These are phyloP conservation scores for Melanotaenia duboulayi DNA, from an alignment of 2,113 vertebrate genomes.

Conservation along the genomic window DNA sequence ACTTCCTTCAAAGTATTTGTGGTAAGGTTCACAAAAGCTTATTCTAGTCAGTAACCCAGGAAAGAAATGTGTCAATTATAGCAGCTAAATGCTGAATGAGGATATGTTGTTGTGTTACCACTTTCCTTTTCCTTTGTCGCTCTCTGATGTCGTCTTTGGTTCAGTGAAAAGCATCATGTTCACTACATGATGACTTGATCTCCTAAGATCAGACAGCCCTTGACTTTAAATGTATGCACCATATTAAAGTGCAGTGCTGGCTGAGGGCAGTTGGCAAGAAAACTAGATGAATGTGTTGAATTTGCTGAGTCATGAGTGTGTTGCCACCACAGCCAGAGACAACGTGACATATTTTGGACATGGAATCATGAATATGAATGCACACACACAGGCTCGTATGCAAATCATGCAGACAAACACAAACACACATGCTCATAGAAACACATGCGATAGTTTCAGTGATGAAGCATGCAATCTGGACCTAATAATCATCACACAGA, in stretches of 20 bases:
- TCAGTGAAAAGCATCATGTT: conserved; percentile 43
- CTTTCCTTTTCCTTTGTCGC: conserved; percentile 27
- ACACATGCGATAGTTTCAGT: conserved; percentile 3
- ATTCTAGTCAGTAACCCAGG: too few species aligned
- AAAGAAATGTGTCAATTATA: neutral
- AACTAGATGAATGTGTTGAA: conserved; percentile 62
- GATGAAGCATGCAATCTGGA: conserved; percentile 22
- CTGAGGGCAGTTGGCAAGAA: conserved; percentile 46
- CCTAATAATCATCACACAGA: conserved; percentile 20
- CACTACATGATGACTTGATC: conserved; percentile 12
- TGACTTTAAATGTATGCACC: conserved; percentile 22
- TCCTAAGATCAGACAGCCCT: conserved; percentile 38
- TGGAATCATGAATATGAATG: conserved; percentile 51
- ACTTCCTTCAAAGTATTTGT: conserved; percentile 16
- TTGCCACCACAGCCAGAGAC: conserved; percentile 42
- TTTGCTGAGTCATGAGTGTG: conserved; percentile 59
- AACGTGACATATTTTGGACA: conserved; percentile 63
- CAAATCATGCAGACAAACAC: neutral
- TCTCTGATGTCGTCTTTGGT: conserved; percentile 51
- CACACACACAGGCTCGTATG: neutral
- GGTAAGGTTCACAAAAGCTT: neutral
- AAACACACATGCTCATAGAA: conserved; percentile 3
- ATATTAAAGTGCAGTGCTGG: conserved; percentile 32
- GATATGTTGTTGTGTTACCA: conserved; percentile 28
- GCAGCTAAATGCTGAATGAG: conserved; percentile 6